Evolutionary conservation across 2,113 vertebrate genomes (phyloP).

Genomic region (Anarrhichthys ocellatus): DNA sequence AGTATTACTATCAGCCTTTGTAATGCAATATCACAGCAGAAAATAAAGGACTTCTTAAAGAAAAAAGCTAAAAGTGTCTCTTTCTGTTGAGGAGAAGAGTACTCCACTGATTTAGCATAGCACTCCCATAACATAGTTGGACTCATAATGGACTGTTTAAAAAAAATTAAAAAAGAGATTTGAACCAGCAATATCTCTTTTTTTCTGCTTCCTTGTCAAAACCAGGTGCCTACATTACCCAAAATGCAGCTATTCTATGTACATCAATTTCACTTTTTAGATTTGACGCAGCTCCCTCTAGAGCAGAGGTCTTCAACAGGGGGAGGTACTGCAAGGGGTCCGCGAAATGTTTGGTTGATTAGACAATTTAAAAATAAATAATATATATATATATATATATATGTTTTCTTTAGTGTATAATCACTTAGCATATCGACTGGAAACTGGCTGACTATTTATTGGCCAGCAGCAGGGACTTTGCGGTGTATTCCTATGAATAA

Average conservation of each 20-base stretch:
- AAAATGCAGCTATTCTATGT: neutral
- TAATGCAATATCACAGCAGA: constrained; percentile 52
- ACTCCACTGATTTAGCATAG: neutral
- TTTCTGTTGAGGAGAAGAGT: neutral
- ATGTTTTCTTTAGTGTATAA: too few relatives aligned
- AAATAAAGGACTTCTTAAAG: constrained; percentile 70
- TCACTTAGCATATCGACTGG: too few relatives aligned
- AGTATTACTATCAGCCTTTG: constrained; percentile 65
- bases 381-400: too few relatives aligned
- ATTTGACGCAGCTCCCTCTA: neutral
- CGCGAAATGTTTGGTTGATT: too few relatives aligned
- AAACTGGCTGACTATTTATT: too few relatives aligned
- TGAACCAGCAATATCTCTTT: neutral
- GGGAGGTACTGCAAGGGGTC: too few relatives aligned
- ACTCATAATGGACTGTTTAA: neutral
- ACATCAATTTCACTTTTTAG: too few relatives aligned
- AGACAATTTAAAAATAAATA: too few relatives aligned
- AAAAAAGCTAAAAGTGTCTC: constrained; percentile 11
- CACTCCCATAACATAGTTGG: too few relatives aligned
- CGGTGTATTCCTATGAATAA: too few relatives aligned
- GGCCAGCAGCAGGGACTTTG: too few relatives aligned
- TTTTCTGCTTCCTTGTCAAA: neutral
- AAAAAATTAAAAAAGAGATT: neutral
- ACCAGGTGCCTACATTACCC: neutral
- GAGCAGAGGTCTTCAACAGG: too few relatives aligned